Evolutionary conservation across 2,113 vertebrate species (phyloP).

Genomic region (Trichomycterus rosablanca): DNA sequence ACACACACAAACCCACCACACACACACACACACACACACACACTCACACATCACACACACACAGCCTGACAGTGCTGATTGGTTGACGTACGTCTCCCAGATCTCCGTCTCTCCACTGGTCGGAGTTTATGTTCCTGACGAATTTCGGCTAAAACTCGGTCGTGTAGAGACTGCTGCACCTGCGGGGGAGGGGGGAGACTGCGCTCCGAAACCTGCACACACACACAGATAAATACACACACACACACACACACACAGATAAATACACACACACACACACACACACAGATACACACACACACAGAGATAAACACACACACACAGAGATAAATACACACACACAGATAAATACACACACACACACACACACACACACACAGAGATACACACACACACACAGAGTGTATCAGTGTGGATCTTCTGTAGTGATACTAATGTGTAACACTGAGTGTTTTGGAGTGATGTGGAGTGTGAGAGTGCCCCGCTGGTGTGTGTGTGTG

Average conservation of each 20-base stretch:
- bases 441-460: too few species aligned
- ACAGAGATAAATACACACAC: too few species aligned
- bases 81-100: conserved; percentile 67
- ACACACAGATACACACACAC: not conserved
- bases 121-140: conserved; percentile 84
- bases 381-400: too few species aligned
- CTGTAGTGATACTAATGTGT: too few species aligned
- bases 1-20: too few species aligned
- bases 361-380: too few species aligned
- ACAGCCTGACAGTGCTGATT: conserved; percentile 34
- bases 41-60: conserved; percentile 3
- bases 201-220: conserved; percentile 77
- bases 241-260: not conserved
- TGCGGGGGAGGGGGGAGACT: conserved; percentile 79
- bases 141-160: conserved; percentile 88
- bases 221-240: not conserved
- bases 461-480: too few species aligned
- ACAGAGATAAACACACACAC: not conserved
- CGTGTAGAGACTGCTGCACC: conserved; percentile 78
- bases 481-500: too few species aligned
- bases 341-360: not conserved
- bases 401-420: too few species aligned
- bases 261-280: conserved; percentile 10
- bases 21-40: too few species aligned
- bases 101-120: conserved; percentile 63